phyloP scores from a whole-genome alignment of 1,140 invertebrate genomes.

The Aphaenogaster rudis region DNA sequence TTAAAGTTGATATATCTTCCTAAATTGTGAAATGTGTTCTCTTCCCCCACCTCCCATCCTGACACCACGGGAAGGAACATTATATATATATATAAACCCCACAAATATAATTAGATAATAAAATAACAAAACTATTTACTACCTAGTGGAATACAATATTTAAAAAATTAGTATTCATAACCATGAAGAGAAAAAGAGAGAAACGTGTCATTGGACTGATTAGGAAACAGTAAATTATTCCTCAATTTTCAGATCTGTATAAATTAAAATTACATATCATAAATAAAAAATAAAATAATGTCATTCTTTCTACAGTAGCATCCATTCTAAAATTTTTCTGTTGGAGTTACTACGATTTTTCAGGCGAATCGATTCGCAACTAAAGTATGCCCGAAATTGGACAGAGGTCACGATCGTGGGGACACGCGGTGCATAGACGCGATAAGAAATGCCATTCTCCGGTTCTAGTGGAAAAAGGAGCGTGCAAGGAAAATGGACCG shows the following conservation, averaged over 20 bases:
- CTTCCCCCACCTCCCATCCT: too few relatives aligned
- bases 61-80: too few relatives aligned
- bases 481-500: constrained; percentile 73
- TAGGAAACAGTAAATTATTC: background rate
- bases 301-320: background rate
- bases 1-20: too few relatives aligned
- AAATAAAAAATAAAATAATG: background rate
- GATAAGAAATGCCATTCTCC: constrained; percentile 78
- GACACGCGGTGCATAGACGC: constrained; percentile 62
- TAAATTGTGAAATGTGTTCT: too few relatives aligned
- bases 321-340: background rate
- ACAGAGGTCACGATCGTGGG: background rate
- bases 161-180: background rate
- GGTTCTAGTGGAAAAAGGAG: constrained; percentile 62
- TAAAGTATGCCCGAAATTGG: constrained; percentile 20
- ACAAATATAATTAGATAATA: background rate
- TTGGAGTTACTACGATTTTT: constrained; percentile 12
- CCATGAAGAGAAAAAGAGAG: background rate
- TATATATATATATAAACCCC: too few relatives aligned
- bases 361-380: background rate
- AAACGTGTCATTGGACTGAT: background rate
- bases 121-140: background rate
- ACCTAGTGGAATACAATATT: background rate
- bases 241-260: background rate
- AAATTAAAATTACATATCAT: background rate